phyloP scores from a whole-genome alignment of 1,140 invertebrate genomes.

The Drosophila ananassae region DNA sequence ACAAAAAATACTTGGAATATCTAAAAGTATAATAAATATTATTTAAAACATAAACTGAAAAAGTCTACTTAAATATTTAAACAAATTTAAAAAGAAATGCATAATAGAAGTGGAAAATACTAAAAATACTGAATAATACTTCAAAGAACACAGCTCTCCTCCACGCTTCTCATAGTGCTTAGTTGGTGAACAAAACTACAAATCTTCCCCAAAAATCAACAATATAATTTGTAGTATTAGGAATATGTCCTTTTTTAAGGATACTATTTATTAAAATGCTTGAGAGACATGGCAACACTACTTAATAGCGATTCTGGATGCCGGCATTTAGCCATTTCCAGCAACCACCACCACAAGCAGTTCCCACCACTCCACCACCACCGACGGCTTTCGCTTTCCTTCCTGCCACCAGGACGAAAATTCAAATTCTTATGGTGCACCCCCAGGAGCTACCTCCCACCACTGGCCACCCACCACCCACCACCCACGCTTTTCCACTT shows the following conservation, averaged over 20 bases:
- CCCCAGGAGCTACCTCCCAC: neutral
- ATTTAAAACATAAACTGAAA: too few relatives aligned
- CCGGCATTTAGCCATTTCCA: slow-evolving; percentile 50
- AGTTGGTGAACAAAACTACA: too few relatives aligned
- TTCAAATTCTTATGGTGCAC: slow-evolving; percentile 46
- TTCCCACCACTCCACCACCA: too few relatives aligned
- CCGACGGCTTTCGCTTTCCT: slow-evolving; percentile 34
- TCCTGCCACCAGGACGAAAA: slow-evolving; percentile 43
- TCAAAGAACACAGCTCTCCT: too few relatives aligned
- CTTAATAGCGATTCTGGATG: slow-evolving; percentile 44
- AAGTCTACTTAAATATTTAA: too few relatives aligned
- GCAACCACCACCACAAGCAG: neutral
- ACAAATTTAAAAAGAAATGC: too few relatives aligned
- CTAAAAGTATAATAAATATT: too few relatives aligned
- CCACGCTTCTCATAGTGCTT: too few relatives aligned
- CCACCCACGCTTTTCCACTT: neutral
- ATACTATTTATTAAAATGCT: neutral
- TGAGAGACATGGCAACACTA: slow-evolving; percentile 5
- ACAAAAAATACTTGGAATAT: too few relatives aligned
- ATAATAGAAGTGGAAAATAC: too few relatives aligned
- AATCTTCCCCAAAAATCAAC: too few relatives aligned
- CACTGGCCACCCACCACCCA: neutral
- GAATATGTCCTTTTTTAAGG: neutral
- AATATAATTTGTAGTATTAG: neutral
- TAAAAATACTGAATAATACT: too few relatives aligned